phyloP scores from a whole-genome alignment of 2,888 invertebrate species.

The Chloromyia formosa region DNA sequence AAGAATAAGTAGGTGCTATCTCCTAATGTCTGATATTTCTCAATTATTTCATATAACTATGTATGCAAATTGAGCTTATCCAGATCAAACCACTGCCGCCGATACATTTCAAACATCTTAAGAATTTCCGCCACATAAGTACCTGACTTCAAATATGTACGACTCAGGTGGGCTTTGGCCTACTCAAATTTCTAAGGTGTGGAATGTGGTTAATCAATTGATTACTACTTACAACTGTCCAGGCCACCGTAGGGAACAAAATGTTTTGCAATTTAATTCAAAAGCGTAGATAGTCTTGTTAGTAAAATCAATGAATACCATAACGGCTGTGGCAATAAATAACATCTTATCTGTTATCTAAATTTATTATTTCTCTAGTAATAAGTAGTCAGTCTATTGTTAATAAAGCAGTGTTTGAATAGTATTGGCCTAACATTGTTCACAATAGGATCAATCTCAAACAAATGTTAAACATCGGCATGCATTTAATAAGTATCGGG shows the following conservation, averaged over 20 bases:
- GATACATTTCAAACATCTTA: not conserved
- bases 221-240: not conserved
- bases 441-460: no score
- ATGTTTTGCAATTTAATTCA: not conserved
- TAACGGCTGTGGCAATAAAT: not conserved
- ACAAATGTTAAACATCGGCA: no score
- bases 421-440: no score
- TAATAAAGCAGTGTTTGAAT: no score
- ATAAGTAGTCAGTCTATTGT: no score
- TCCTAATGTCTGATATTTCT: not conserved
- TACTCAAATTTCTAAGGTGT: not conserved
- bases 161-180: not conserved
- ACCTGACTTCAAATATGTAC: not conserved
- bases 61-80: not conserved
- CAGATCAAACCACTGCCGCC: not conserved
- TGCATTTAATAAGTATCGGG: no score
- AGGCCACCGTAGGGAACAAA: not conserved
- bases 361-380: no score
- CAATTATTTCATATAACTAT: slow-evolving; percentile 1
- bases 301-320: not conserved
- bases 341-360: not conserved
- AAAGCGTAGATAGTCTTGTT: not conserved
- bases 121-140: not conserved
- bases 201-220: not conserved
- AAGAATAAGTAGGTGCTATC: not conserved